Evolutionary conservation across 1,140 invertebrate species (phyloP).

Genomic region (Heterodera schachtii): DNA sequence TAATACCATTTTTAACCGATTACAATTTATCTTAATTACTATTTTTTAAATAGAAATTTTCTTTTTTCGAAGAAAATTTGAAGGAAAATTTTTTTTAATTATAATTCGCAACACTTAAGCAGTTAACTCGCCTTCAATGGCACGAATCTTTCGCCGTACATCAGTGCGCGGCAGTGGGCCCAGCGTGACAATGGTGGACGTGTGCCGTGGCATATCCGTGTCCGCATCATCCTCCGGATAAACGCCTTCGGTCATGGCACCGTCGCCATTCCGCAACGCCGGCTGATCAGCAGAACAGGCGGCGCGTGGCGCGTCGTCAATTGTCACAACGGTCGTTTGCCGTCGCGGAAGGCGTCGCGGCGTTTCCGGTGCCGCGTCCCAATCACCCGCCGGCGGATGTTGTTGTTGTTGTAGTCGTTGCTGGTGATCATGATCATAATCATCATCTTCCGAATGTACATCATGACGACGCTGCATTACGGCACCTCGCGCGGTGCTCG

Average conservation of each 20-base stretch:
- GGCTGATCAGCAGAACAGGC: too few species aligned
- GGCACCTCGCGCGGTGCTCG: too few species aligned
- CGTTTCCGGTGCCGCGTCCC: too few species aligned
- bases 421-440: background rate
- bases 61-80: too few species aligned
- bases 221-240: background rate
- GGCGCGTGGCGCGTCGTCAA: background rate
- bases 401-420: too few species aligned
- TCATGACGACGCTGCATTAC: too few species aligned
- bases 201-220: slow-evolving; percentile 16
- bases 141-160: slow-evolving; percentile 48
- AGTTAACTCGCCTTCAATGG: slow-evolving; percentile 44
- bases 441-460: background rate
- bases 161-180: slow-evolving; percentile 48
- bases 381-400: too few species aligned
- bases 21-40: too few species aligned
- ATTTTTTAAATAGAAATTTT: too few species aligned
- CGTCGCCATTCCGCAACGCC: background rate
- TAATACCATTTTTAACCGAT: too few species aligned
- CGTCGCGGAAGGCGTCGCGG: background rate
- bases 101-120: too few species aligned
- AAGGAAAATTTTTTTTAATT: too few species aligned
- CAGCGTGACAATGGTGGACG: slow-evolving; percentile 30
- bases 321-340: background rate
- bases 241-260: background rate